phyloP scores from a whole-genome alignment of 2,113 vertebrate species.

The Calonectris borealis region DNA sequence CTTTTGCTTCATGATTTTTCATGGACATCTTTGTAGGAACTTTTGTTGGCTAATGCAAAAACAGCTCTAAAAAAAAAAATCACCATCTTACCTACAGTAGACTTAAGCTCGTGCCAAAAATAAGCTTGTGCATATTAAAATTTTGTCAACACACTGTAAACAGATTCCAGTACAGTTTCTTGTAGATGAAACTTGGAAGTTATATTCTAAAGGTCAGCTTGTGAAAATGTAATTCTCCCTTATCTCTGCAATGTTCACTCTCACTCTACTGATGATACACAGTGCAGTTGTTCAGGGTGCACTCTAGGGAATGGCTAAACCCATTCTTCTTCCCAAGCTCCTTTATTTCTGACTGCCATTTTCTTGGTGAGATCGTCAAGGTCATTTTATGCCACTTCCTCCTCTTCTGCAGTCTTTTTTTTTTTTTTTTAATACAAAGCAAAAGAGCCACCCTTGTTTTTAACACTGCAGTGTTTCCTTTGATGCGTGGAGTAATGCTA shows the following conservation, averaged over 20 bases:
- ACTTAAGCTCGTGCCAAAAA: conserved; percentile 32
- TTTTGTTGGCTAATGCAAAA: not conserved
- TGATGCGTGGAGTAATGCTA: not conserved
- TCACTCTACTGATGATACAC: not conserved
- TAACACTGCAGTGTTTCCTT: not conserved
- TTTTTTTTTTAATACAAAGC: not conserved
- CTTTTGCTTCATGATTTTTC: not conserved
- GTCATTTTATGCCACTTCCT: not conserved
- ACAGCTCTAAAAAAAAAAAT: not conserved
- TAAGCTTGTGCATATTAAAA: conserved; percentile 27
- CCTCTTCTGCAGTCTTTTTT: not conserved
- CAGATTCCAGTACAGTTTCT: not conserved
- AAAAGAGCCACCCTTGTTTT: not conserved
- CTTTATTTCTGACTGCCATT: not conserved
- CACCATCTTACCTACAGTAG: not conserved
- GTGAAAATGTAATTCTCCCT: not conserved
- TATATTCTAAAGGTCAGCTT: not conserved
- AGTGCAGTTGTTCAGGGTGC: not conserved
- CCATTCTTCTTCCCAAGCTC: not conserved
- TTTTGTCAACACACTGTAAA: not conserved
- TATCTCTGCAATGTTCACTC: not conserved
- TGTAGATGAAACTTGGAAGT: not conserved
- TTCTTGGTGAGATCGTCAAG: not conserved
- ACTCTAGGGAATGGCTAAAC: not conserved
- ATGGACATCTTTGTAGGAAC: not conserved